Evolutionary conservation across 2,888 invertebrate species (phyloP), one percentile per base, ranked within the genome.

Genomic region (Mystacides longicornis): DNA sequence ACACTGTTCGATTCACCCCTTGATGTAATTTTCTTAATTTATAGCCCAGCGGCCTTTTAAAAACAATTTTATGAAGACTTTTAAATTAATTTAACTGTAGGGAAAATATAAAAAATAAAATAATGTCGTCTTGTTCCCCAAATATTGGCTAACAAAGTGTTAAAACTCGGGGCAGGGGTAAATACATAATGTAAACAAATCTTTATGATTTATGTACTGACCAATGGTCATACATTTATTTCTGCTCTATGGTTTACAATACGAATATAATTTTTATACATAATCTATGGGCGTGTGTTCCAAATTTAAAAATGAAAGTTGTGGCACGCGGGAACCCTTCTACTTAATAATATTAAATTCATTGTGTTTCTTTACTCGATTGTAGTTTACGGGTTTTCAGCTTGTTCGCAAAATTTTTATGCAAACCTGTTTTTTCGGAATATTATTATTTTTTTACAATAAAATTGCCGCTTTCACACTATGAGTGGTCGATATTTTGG

Each of bases 121-220:
- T 37, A 14, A n/a, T 37, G 37, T 3, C 14, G 14, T 37, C 37
- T 37, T 37, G 55, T 23, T 16, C 53, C 53, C 53, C 23, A 46
- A 56, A 53, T 59, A 51, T 59, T 56, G 56, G 19, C 59, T 51
- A 49, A 59, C 56, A 59, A 59, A 51, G 59, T 53, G 56, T 52
- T 37, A 53, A 56, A 14, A 19, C 16, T 45, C 23, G 49, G 52
- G n/a, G 43, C 52, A 50, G 51, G 48, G 48, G 42, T 22, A 49
- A 19, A 27, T 49, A 57, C 51, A 58, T 55, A 55, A 14, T 23
- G 21, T 20, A 21, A 37, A 53, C 21, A 37, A 43, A 55, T 20
- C 23, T 16, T 42, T 21, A 49, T 58, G 58, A 58, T 58, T 58
- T 58, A 58, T 58, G 53, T 27, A 58, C 58, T 58, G 58, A 58